Conservation (phyloP, 2,888 invertebrate species). For the Erebia aethiops region DNA sequence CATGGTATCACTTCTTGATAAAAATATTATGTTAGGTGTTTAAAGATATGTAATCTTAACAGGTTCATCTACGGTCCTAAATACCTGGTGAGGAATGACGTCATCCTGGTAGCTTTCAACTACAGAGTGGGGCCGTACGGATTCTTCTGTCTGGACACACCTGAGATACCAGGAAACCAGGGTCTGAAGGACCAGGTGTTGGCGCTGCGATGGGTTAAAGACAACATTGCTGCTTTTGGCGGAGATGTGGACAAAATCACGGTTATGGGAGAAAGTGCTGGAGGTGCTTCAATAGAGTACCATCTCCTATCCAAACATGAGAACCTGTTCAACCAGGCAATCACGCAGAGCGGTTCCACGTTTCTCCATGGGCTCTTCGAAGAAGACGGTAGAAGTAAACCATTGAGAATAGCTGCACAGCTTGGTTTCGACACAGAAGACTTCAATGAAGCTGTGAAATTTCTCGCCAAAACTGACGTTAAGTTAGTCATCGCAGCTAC, state of each 20-base stretch:
- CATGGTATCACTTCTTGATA: too few relatives aligned
- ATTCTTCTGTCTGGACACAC: constrained; percentile 49
- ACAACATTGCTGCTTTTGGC: constrained; percentile 51
- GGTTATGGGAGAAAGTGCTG: constrained; percentile 47
- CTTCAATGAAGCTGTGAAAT: constrained; percentile 45
- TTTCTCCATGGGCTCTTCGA: constrained; percentile 39
- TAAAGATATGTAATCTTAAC: not conserved
- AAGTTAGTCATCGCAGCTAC: constrained; percentile 40
- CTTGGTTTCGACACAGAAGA: constrained; percentile 48
- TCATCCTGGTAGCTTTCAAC: constrained; percentile 51
- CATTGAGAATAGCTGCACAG: constrained; percentile 47
- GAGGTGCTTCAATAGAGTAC: constrained; percentile 25
- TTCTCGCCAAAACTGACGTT: constrained; percentile 38
- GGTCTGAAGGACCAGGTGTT: constrained; percentile 51
- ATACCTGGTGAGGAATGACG: constrained; percentile 43
- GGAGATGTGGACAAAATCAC: constrained; percentile 49
- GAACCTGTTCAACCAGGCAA: constrained; percentile 47
- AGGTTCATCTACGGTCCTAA: constrained; percentile 50
- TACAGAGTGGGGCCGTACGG: constrained; percentile 52
- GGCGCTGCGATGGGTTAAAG: constrained; percentile 51
- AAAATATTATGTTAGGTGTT: too few relatives aligned
- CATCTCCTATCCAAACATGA: constrained; percentile 46
- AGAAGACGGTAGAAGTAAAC: constrained; percentile 40
- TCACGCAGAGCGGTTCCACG: constrained; percentile 50
- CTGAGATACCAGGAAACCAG: constrained; percentile 53